A percentile compares a stretch with the other conserved stretches of the same genome.
Evolutionary conservation across 2,113 vertebrate genomes (phyloP).

Genomic region (Chitala chitala): DNA sequence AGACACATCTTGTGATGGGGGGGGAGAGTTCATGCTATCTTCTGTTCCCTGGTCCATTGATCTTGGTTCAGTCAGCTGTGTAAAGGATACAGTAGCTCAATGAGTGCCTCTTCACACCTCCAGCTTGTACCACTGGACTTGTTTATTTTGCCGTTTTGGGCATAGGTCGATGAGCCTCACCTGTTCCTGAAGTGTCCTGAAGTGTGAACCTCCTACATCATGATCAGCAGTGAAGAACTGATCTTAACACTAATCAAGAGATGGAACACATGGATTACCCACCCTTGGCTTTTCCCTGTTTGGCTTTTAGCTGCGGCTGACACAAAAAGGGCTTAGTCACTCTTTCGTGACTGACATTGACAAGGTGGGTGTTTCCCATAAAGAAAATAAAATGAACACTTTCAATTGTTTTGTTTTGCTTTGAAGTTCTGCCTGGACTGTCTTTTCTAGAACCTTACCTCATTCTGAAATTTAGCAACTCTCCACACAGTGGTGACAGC

Average conservation of each 20-base stretch:
- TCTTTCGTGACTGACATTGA: neutral
- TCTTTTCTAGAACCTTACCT: neutral
- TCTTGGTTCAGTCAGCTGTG: no score
- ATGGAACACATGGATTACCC: no score
- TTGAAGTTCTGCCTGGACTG: neutral
- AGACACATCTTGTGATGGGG: no score
- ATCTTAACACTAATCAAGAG: no score
- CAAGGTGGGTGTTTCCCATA: neutral
- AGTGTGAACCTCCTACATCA: neutral
- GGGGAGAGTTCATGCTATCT: no score
- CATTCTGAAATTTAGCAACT: slow-evolving; percentile 10
- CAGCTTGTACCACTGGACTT: no score
- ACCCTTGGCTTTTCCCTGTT: no score
- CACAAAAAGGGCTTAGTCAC: neutral
- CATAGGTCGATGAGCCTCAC: neutral
- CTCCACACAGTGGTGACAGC: neutral
- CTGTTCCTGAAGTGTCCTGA: neutral
- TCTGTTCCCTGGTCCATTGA: no score
- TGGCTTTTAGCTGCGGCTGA: neutral
- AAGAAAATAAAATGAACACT: neutral
- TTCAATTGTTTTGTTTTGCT: slow-evolving; percentile 2
- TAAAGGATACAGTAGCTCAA: no score
- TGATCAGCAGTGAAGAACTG: neutral
- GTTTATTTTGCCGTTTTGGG: no score
- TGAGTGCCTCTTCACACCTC: no score